phyloP scores from a whole-genome alignment of 2,113 vertebrate species.

The Zingel zingel region DNA sequence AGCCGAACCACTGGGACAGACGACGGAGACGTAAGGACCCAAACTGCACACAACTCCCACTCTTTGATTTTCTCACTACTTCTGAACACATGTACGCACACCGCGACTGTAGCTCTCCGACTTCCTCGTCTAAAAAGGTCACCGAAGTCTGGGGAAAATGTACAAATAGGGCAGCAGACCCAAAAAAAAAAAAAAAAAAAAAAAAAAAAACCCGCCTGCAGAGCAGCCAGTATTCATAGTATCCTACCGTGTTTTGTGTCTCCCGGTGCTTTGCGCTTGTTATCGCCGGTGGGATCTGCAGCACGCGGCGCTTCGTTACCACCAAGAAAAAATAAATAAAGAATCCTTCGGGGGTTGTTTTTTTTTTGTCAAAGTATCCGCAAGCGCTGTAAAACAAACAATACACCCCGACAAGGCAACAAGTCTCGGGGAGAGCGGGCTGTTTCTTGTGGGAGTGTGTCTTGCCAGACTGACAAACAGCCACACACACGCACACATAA shows the following conservation, averaged over 20 bases:
- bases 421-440: conserved; percentile 34
- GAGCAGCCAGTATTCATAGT: background rate
- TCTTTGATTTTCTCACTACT: background rate
- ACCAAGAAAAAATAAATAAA: background rate
- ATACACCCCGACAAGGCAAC: background rate
- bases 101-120: background rate
- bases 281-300: conserved; percentile 31
- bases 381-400: conserved; percentile 10
- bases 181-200: background rate
- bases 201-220: background rate
- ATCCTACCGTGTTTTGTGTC: conserved; percentile 61
- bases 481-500: conserved; percentile 10
- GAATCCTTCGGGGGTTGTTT: background rate
- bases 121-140: background rate
- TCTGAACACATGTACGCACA: background rate
- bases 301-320: conserved; percentile 45
- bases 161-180: background rate
- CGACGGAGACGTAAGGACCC: conserved; percentile 8
- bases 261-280: conserved; percentile 36
- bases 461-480: conserved; percentile 65
- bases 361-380: conserved; percentile 12
- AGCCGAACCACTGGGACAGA: conserved; percentile 15
- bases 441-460: conserved; percentile 63
- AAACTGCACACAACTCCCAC: conserved; percentile 9
- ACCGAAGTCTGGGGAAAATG: background rate